These are phyloP conservation scores for Isurus oxyrinchus DNA, from an alignment of 2,113 vertebrate genomes.

Conservation along the genomic window DNA sequence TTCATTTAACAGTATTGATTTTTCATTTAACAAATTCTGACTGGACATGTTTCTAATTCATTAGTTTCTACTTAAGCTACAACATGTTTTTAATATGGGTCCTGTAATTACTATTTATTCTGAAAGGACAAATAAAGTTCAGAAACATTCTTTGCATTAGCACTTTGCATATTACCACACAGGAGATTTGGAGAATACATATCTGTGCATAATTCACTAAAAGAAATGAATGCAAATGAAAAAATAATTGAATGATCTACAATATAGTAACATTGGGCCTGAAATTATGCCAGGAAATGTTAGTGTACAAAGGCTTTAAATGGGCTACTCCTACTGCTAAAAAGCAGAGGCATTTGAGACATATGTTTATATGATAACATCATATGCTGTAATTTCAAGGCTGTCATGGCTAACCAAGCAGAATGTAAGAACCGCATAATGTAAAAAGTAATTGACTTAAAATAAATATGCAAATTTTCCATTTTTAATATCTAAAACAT, in stretches of 20 bases:
- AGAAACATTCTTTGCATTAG: background rate
- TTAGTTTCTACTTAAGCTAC: background rate
- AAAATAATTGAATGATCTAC: background rate
- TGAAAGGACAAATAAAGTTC: background rate
- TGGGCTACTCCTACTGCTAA: background rate
- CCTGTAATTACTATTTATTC: background rate
- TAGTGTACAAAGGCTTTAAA: background rate
- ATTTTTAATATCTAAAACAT: background rate
- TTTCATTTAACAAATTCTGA: background rate
- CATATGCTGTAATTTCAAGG: background rate
- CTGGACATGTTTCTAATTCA: background rate
- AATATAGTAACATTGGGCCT: background rate
- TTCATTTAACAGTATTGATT: background rate
- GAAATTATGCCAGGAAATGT: background rate
- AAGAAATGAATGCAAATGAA: background rate
- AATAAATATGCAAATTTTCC: background rate
- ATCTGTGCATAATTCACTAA: background rate
- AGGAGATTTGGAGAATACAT: background rate
- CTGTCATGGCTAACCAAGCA: background rate
- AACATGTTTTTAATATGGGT: background rate
- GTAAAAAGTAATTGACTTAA: background rate
- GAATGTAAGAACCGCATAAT: background rate
- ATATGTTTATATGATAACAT: background rate
- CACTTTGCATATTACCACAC: background rate
- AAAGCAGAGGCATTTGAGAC: background rate